A percentile compares a stretch with the other conserved stretches of the same genome.
These are phyloP conservation scores for Thera obeliscata DNA, from an alignment of 2,888 invertebrate genomes.

Conservation along the genomic window DNA sequence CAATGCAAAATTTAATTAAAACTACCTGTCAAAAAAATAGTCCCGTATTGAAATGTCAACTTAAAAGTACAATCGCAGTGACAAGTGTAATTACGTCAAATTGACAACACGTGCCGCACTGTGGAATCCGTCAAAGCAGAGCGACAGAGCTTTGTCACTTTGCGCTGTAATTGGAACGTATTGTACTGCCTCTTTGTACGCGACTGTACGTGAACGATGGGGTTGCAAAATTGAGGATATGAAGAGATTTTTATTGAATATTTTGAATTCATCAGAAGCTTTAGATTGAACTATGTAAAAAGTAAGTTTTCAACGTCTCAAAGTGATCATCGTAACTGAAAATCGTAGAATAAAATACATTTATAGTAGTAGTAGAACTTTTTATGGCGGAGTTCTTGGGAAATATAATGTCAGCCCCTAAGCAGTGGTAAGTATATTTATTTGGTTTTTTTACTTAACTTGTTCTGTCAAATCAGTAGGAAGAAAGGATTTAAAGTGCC, in stretches of 20 bases:
- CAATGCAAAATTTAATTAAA: conserved; percentile 5
- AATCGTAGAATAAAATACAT: too few species aligned
- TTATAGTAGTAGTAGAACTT: too few species aligned
- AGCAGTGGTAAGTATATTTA: too few species aligned
- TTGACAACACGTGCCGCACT: conserved; percentile 28
- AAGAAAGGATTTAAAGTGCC: too few species aligned
- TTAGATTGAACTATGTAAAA: too few species aligned
- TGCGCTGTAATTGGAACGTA: conserved; percentile 20
- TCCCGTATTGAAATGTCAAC: conserved; percentile 16
- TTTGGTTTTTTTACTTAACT: too few species aligned
- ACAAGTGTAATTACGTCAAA: conserved; percentile 30
- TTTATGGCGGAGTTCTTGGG: too few species aligned
- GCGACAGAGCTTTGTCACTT: conserved; percentile 10
- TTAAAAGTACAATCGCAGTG: conserved; percentile 24
- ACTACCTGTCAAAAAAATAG: conserved; percentile 10
- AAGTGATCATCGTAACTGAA: too few species aligned
- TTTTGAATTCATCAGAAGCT: too few species aligned
- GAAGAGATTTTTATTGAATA: neutral
- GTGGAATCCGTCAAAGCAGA: conserved; percentile 5
- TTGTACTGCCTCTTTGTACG: conserved; percentile 11
- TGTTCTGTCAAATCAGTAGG: too few species aligned
- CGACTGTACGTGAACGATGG: conserved; percentile 9
- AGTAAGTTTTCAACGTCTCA: too few species aligned
- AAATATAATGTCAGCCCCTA: too few species aligned
- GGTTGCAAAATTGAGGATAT: neutral